Evolutionary conservation across 2,113 vertebrate species (phyloP).

Genomic region (Mustela lutreola): DNA sequence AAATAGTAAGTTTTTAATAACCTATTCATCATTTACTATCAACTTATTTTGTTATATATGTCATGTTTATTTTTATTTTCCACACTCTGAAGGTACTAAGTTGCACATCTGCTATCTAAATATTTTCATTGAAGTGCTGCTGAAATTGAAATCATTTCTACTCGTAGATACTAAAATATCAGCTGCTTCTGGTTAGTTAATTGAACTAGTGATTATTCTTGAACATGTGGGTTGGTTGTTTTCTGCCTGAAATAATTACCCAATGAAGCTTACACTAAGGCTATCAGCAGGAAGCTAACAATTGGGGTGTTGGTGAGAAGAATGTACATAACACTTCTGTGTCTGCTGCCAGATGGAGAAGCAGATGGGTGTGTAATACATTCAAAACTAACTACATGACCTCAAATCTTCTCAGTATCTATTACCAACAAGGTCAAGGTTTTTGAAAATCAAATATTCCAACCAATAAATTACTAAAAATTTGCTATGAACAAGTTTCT

Average conservation of each 20-base stretch:
- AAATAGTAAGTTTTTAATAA: not conserved
- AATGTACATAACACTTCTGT: slow-evolving; percentile 68
- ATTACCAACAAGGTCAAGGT: slow-evolving; percentile 63
- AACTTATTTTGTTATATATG: not conserved
- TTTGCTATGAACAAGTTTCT: not conserved
- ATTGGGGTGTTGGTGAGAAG: slow-evolving; percentile 77
- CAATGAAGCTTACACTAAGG: slow-evolving; percentile 75
- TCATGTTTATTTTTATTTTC: slow-evolving; percentile 59
- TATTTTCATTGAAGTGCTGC: slow-evolving; percentile 49
- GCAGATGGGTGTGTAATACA: slow-evolving; percentile 84
- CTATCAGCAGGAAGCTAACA: slow-evolving; percentile 83
- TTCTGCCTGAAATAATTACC: slow-evolving; percentile 85
- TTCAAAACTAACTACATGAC: slow-evolving; percentile 75
- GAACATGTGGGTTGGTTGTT: slow-evolving; percentile 83
- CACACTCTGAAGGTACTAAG: slow-evolving; percentile 34
- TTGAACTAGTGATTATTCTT: slow-evolving; percentile 86
- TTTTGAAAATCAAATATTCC: slow-evolving; percentile 37
- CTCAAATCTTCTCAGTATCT: slow-evolving; percentile 39
- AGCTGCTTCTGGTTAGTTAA: slow-evolving; percentile 81
- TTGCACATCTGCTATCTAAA: slow-evolving; percentile 55
- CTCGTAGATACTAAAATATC: slow-evolving; percentile 59
- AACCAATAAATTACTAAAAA: not conserved
- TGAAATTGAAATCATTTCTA: slow-evolving; percentile 64
- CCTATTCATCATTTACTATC: not conserved
- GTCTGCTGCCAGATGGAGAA: slow-evolving; percentile 83